Evolutionary conservation across 2,888 invertebrate genomes (phyloP), one percentile per base, ranked within the genome.

Genomic region (Chaetogeoica ovagalla): DNA sequence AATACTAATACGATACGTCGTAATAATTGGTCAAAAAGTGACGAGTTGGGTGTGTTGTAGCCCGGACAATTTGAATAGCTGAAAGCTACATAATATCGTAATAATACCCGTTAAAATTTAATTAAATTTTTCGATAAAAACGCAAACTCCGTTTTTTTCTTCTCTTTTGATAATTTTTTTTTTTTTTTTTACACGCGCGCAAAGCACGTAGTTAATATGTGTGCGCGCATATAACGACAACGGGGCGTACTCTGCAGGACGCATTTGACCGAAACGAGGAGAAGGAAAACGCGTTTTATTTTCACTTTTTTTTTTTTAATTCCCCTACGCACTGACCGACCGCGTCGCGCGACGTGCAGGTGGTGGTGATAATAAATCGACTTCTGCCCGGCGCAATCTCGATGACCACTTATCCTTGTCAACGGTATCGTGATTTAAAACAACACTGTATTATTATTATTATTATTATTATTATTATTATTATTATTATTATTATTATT

Each of bases 321-420:
- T n/a, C 37, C 37, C 17, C 21, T n/a, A 17, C 39, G 9, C 30
- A 6, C 43, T 9, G 8, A 7, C 43, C 19, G 37, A 13, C 19
- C 52, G 43, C 48, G 48, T 6, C 74, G 39, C 30, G 66, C n/a
- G n/a, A n/a, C n/a, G n/a, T n/a, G n/a, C n/a, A n/a, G n/a, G n/a
- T n/a, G n/a, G n/a, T n/a, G n/a, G n/a, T n/a, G n/a, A 71, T 79
- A 71, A 79, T 79, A 79, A 79, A 79, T 79, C 70, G 79, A 79
- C 71, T 79, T 57, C 63, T 70, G 70, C 62, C 71, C 55, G 57
- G 21, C 75, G 39, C 71, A 79, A 79, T 79, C 79, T 79, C 62
- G 71, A 79, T 71, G 79, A 79, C 71, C 79, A 79, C 79, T 79
- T 79, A 79, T 79, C 79, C 79, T 79, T 71, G 79, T 79, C 71